Evolutionary conservation across 2,113 vertebrate species (phyloP), one percentile per base, ranked within the genome.

Genomic region (Gorsachius goisagi): DNA sequence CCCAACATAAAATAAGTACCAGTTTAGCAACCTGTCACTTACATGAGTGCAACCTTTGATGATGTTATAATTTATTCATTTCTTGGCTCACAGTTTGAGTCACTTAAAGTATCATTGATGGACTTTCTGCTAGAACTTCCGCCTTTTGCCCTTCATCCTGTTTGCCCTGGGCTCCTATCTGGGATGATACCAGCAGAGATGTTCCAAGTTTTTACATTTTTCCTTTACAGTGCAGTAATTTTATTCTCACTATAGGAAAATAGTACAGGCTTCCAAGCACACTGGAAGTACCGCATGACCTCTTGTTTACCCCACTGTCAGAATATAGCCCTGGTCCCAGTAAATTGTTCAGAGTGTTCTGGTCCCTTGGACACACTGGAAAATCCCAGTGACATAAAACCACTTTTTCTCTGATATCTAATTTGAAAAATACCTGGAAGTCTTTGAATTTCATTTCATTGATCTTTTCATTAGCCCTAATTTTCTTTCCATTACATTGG

Each of bases 21-120:
- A 93, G 89, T 96, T 87, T 86, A 80, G 28, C 26, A 77, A 24
- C 33, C 62, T 95, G 77, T 94, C 78, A 75, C 62, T 53, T 83
- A 60, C 33, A 52, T 56, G 74, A 90, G 72, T 30, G 9, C 69
- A 93, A 59, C 69, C 47, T 87, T 88, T 68, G 85, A 79, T 71
- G 72, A 72, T 47, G 41, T 26, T 68, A 85, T 95, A 41, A 93
- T 94, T 96, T 93, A 96, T 96, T 96, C 0, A 93, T 91, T 91
- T 85, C 81, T 88, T 64, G 39, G 17, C 53, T 92, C 49, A 45
- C 18, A 55, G 21, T 83, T 56, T 69, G 79, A 75, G 59, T 91
- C 55, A 60, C 84, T 93, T 91, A 64, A 81, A 72, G 35, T 90
- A 47, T 78, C 59, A 39, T 9, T 44, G 55, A 67, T 68, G 44